Conservation (phyloP, 2,797 vertebrate genomes). For the Characodon lateralis region DNA sequence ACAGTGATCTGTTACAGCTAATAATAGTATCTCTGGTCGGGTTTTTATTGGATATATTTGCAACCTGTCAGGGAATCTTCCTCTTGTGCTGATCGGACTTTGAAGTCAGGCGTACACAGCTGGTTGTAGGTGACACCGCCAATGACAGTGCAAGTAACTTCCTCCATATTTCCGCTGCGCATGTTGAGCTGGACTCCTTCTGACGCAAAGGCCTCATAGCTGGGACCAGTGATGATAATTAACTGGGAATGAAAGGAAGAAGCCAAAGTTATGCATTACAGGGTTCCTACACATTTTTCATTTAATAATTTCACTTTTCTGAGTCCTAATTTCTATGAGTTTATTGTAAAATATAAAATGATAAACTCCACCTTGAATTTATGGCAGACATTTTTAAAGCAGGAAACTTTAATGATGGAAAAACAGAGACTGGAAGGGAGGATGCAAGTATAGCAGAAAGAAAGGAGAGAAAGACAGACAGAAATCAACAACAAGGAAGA, state of each 20-base stretch:
- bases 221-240: slow-evolving; percentile 90
- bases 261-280: not conserved
- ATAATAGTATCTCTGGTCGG: not conserved
- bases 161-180: slow-evolving; percentile 77
- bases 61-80: slow-evolving; percentile 80
- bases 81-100: slow-evolving; percentile 53
- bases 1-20: too few species aligned
- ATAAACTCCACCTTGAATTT: not conserved
- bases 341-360: not conserved
- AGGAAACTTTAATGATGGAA: not conserved
- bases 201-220: slow-evolving; percentile 86
- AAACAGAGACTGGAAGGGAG: too few species aligned
- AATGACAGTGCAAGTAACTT: slow-evolving; percentile 85
- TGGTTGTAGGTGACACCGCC: slow-evolving; percentile 85
- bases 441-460: too few species aligned
- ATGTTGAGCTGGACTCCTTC: slow-evolving; percentile 90
- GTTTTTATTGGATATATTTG: not conserved
- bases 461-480: too few species aligned
- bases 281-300: not conserved
- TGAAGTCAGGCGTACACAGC: slow-evolving; percentile 73
- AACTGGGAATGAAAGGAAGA: slow-evolving; percentile 65
- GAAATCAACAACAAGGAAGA: too few species aligned
- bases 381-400: not conserved
- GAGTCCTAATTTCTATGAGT: not conserved
- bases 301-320: not conserved